Conservation (phyloP, 2,113 vertebrate genomes). For the Acrocephalus kingi region DNA sequence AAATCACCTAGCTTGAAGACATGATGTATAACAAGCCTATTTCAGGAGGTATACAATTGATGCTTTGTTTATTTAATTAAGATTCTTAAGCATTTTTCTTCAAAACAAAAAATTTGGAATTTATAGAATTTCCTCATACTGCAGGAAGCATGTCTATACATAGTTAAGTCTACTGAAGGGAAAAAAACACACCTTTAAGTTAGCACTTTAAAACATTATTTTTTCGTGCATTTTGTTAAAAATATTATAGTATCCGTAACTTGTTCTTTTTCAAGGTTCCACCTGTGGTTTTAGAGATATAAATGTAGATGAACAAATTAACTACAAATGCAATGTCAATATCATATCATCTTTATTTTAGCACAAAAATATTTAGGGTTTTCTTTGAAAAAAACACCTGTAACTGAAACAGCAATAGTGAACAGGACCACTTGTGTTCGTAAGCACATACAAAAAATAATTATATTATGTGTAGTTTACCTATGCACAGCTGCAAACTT, state of each 20-base stretch:
- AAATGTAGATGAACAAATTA: not conserved
- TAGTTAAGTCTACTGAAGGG: not conserved
- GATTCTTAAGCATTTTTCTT: not conserved
- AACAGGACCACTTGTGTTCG: not conserved
- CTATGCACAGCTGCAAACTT: not conserved
- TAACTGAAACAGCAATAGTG: not conserved
- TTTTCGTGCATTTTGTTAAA: not conserved
- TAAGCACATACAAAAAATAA: not conserved
- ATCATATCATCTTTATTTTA: not conserved
- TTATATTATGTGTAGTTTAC: not conserved
- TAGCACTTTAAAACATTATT: not conserved
- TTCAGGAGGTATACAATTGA: not conserved
- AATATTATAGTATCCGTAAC: not conserved
- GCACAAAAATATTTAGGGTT: not conserved
- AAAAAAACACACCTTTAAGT: not conserved
- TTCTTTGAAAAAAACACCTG: not conserved
- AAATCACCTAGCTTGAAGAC: not conserved
- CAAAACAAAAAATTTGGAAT: not conserved
- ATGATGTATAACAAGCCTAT: not conserved
- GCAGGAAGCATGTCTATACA: not conserved
- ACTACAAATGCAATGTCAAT: not conserved
- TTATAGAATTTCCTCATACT: not conserved
- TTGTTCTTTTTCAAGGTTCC: not conserved
- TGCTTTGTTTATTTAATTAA: constrained; percentile 1
- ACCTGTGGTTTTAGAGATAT: not conserved